Evolutionary conservation across 1,140 invertebrate genomes (phyloP).

Genomic region (Heterodera schachtii): DNA sequence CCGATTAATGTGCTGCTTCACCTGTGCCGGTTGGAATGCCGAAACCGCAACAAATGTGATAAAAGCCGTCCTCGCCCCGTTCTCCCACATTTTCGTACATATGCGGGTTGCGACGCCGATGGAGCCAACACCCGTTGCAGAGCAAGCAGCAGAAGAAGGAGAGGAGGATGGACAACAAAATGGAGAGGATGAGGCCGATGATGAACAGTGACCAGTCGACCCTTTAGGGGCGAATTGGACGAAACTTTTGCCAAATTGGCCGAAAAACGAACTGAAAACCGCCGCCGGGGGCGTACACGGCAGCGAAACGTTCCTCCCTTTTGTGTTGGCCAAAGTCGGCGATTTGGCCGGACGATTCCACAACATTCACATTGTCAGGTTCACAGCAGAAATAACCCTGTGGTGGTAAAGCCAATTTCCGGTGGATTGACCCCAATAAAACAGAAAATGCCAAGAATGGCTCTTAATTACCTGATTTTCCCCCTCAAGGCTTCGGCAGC

Average conservation of each 20-base stretch:
- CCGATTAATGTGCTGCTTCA: background rate
- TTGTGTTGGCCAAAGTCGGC: background rate
- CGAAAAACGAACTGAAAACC: slow-evolving; percentile 40
- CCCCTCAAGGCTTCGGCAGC: slow-evolving; percentile 37
- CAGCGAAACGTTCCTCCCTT: slow-evolving; percentile 37
- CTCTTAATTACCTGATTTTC: slow-evolving; percentile 17
- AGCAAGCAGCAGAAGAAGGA: slow-evolving; percentile 40
- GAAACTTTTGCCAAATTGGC: background rate
- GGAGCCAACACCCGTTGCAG: slow-evolving; percentile 51
- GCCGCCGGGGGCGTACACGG: slow-evolving; percentile 21
- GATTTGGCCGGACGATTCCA: background rate
- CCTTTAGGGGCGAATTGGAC: slow-evolving; percentile 21
- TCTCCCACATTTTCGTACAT: slow-evolving; percentile 46
- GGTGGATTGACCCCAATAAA: too few relatives aligned
- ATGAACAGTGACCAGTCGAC: slow-evolving; percentile 45
- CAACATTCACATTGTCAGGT: slow-evolving; percentile 9
- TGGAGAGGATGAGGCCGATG: slow-evolving; percentile 48
- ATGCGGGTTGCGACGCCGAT: slow-evolving; percentile 48
- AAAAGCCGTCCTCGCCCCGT: slow-evolving; percentile 40
- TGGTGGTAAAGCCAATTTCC: background rate
- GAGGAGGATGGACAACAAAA: slow-evolving; percentile 43
- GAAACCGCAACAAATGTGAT: slow-evolving; percentile 52
- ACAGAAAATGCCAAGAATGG: background rate
- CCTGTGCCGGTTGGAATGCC: slow-evolving; percentile 48
- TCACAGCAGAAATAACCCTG: slow-evolving; percentile 47